A percentile compares a stretch with the other conserved stretches of the same genome.
Conservation (phyloP, 2,888 invertebrate genomes). For the Nycteola revayana region DNA sequence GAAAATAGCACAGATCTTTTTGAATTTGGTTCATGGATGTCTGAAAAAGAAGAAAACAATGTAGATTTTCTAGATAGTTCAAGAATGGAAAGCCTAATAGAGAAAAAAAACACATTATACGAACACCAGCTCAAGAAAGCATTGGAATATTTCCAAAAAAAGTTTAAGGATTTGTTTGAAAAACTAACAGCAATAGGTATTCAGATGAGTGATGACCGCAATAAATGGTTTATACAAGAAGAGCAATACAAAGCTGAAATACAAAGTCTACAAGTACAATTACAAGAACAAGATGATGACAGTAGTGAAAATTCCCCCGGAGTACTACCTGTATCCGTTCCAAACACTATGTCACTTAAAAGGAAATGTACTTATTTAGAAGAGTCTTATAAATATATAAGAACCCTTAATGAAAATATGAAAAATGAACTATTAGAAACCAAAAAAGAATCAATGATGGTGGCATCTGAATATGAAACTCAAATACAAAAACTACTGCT, state of each 20-base stretch:
- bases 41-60: conserved; percentile 42
- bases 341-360: conserved; percentile 45
- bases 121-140: conserved; percentile 59
- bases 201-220: conserved; percentile 62
- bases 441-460: conserved; percentile 69
- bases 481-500: conserved; percentile 67
- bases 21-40: conserved; percentile 64
- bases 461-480: conserved; percentile 61
- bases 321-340: conserved; percentile 43
- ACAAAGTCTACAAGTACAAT: conserved; percentile 56
- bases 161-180: conserved; percentile 67
- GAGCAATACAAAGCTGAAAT: conserved; percentile 70
- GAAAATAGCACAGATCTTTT: conserved; percentile 29
- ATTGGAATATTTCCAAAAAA: conserved; percentile 65
- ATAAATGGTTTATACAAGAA: conserved; percentile 68
- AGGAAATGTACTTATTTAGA: conserved; percentile 70
- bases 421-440: conserved; percentile 73
- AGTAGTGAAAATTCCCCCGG: conserved; percentile 65
- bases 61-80: conserved; percentile 47
- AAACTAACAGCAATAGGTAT: conserved; percentile 69
- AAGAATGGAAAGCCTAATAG: conserved; percentile 46
- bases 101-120: conserved; percentile 47
- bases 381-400: conserved; percentile 64
- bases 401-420: conserved; percentile 76
- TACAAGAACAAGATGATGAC: conserved; percentile 55